A percentile compares a stretch with the other conserved stretches of the same genome.
Evolutionary conservation across 1,140 invertebrate genomes (phyloP).

Genomic region (Bicyclus anynana): DNA sequence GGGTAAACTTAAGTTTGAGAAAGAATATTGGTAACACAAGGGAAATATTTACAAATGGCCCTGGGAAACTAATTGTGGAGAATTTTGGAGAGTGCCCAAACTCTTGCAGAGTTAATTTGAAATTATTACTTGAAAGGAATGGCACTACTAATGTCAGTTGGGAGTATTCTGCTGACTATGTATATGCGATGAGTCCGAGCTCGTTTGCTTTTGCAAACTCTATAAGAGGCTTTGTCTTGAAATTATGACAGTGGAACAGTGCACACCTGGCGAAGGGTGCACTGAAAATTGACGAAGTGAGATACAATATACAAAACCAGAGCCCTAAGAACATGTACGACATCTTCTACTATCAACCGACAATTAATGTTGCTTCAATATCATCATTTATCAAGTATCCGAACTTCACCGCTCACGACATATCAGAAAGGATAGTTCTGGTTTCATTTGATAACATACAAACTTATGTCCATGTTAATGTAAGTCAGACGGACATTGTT

Average conservation of each 20-base stretch:
- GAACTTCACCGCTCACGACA: conserved; percentile 72
- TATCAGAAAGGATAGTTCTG: conserved; percentile 86
- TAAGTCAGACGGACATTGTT: conserved; percentile 84
- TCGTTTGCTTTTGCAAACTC: conserved; percentile 80
- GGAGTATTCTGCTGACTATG: conserved; percentile 78
- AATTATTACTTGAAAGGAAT: conserved; percentile 78
- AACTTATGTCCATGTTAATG: conserved; percentile 82
- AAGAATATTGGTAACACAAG: conserved; percentile 76
- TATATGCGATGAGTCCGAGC: conserved; percentile 82
- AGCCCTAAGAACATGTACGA: conserved; percentile 65
- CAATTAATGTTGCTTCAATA: conserved; percentile 57
- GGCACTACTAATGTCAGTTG: conserved; percentile 76
- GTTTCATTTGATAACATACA: conserved; percentile 85
- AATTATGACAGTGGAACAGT: conserved; percentile 87
- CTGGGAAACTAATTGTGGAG: conserved; percentile 79
- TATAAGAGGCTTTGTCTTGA: conserved; percentile 85
- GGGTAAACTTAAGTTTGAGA: conserved; percentile 70
- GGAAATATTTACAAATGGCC: conserved; percentile 76
- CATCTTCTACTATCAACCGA: conserved; percentile 61
- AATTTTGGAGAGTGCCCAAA: conserved; percentile 83
- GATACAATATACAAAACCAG: conserved; percentile 63
- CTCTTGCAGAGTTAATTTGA: conserved; percentile 80
- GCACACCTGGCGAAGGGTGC: conserved; percentile 68
- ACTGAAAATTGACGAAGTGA: conserved; percentile 68
- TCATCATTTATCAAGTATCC: conserved; percentile 64